These are phyloP conservation scores for Ia io DNA, from an alignment of 2,113 vertebrate species.

Conservation along the genomic window DNA sequence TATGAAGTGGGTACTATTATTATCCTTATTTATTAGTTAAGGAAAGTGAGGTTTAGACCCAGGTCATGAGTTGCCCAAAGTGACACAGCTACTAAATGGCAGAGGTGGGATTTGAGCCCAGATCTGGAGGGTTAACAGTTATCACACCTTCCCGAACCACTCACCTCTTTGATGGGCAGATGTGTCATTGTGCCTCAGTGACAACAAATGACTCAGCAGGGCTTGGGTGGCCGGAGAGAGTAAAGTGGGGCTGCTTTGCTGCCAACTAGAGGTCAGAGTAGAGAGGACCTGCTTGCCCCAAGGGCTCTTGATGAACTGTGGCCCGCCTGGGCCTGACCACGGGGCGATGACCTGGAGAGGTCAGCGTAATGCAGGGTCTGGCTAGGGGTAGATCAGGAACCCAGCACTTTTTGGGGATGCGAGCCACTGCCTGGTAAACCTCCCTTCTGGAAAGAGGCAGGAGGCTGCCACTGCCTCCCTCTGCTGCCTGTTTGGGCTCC, in stretches of 20 bases:
- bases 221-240: background rate
- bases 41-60: background rate
- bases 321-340: background rate
- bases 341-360: background rate
- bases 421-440: background rate
- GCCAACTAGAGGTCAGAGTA: background rate
- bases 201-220: background rate
- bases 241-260: background rate
- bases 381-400: background rate
- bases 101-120: background rate
- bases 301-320: background rate
- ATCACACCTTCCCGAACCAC: background rate
- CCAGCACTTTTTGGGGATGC: background rate
- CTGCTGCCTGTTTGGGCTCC: background rate
- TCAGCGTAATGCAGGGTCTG: background rate
- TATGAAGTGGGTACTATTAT: background rate
- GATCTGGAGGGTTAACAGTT: background rate
- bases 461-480: background rate
- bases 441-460: conserved; percentile 1
- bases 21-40: background rate
- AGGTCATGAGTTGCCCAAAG: background rate
- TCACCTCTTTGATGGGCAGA: background rate
- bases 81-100: background rate
- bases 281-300: background rate
- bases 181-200: background rate